These are phyloP conservation scores for Drepanosiphum platanoidis DNA, from an alignment of 2,888 invertebrate species.

Conservation along the genomic window DNA sequence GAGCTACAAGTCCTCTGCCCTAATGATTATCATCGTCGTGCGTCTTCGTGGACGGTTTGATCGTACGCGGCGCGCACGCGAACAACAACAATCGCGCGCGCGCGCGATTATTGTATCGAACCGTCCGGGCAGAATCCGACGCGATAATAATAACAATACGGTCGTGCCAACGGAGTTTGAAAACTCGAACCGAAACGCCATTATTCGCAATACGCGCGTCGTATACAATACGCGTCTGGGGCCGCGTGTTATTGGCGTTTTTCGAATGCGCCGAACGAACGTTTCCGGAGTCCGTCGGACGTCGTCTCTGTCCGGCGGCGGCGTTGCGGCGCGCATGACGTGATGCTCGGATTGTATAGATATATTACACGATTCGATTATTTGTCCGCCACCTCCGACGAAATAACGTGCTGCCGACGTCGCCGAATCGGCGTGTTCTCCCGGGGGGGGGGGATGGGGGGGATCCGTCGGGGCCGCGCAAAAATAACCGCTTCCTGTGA, in stretches of 20 bases:
- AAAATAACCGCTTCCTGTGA: background rate
- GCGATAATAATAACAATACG: too few species aligned
- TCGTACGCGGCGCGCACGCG: background rate
- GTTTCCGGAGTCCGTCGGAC: constrained; percentile 18
- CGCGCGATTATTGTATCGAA: background rate
- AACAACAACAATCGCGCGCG: too few species aligned
- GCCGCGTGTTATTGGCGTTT: constrained; percentile 10
- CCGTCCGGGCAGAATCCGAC: too few species aligned
- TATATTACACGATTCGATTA: background rate
- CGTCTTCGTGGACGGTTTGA: too few species aligned
- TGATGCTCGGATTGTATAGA: too few species aligned
- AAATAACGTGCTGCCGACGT: background rate
- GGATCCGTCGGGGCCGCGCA: background rate
- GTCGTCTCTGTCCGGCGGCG: constrained; percentile 31
- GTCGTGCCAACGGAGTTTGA: too few species aligned
- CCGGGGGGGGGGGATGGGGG: too few species aligned
- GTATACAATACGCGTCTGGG: background rate
- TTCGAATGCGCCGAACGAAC: background rate
- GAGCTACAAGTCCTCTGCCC: too few species aligned
- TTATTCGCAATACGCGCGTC: too few species aligned
- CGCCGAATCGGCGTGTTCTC: background rate
- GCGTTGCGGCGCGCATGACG: too few species aligned
- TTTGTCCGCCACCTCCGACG: background rate
- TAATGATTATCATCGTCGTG: too few species aligned
- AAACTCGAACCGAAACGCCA: too few species aligned